Conservation (phyloP, 1,140 invertebrate species). For the Triops longicaudatus region DNA sequence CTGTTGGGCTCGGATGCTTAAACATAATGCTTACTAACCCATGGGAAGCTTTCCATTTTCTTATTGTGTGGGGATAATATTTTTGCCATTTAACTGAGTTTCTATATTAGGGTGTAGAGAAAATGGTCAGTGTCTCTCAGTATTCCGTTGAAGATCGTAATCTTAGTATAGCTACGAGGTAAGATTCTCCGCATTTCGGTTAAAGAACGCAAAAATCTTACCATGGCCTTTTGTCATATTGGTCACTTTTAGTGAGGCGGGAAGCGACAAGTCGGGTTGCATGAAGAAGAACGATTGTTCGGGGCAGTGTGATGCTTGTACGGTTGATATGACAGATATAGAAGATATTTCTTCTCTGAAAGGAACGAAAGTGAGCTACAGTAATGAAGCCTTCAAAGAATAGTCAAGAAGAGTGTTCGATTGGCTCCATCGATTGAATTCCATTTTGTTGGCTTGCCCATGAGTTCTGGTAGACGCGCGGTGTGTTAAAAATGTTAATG, state of each 20-base stretch:
- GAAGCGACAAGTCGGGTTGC: neutral
- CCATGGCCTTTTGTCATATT: neutral
- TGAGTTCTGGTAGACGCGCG: too few relatives aligned
- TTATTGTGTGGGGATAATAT: neutral
- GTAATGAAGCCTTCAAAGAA: neutral
- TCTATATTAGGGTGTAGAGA: neutral
- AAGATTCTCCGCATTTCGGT: neutral
- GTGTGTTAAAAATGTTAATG: too few relatives aligned
- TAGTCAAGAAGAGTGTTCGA: neutral
- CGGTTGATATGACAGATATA: neutral
- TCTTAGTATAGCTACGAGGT: neutral
- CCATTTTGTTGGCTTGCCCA: neutral
- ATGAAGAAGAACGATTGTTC: neutral
- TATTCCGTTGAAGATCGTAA: neutral
- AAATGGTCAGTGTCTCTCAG: neutral
- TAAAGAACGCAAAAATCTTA: neutral
- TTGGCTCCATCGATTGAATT: too few relatives aligned
- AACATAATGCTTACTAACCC: neutral
- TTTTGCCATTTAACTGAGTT: neutral
- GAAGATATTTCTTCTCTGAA: neutral
- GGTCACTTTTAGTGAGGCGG: neutral
- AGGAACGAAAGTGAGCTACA: neutral
- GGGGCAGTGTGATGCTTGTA: slow-evolving; percentile 4
- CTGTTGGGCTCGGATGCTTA: neutral
- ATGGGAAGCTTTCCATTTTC: neutral